Percentiles rank a stretch among this genome's conserved stretches.
phyloP scores from a whole-genome alignment of 2,113 vertebrate genomes.

The Syrrhaptes paradoxus region DNA sequence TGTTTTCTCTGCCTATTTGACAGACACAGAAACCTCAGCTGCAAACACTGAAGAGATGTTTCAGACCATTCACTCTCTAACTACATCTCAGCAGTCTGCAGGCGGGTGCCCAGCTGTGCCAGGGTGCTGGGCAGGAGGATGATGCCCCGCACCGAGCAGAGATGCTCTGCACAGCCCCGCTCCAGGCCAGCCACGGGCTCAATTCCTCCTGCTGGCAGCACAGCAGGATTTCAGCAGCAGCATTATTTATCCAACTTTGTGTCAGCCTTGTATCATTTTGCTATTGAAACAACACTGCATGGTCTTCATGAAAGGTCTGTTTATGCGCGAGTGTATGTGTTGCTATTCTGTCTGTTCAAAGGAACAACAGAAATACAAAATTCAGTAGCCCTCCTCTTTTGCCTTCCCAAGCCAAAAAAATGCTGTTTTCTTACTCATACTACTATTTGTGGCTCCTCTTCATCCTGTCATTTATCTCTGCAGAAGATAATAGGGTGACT shows the following conservation, averaged over 20 bases:
- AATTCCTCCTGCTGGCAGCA: background rate
- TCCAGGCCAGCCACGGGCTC: background rate
- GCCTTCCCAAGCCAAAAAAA: background rate
- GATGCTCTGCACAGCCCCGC: background rate
- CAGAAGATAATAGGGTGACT: background rate
- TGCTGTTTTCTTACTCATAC: background rate
- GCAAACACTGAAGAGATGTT: background rate
- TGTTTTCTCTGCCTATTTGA: background rate
- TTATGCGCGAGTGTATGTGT: background rate
- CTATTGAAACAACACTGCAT: background rate
- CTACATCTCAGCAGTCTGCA: background rate
- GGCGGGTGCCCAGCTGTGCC: accelerated
- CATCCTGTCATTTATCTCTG: background rate
- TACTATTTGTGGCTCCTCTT: background rate
- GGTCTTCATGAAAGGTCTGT: background rate
- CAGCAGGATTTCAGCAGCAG: background rate
- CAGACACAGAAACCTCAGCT: background rate
- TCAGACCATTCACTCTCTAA: background rate
- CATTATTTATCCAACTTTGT: background rate
- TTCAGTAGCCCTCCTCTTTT: background rate
- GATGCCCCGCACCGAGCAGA: background rate
- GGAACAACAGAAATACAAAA: background rate
- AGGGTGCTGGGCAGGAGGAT: too few species aligned
- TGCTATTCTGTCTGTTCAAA: background rate
- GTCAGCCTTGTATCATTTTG: background rate